A percentile compares a stretch with the other conserved stretches of the same genome.
phyloP scores from a whole-genome alignment of 2,888 invertebrate species.

The Drosophila nigricruria region DNA sequence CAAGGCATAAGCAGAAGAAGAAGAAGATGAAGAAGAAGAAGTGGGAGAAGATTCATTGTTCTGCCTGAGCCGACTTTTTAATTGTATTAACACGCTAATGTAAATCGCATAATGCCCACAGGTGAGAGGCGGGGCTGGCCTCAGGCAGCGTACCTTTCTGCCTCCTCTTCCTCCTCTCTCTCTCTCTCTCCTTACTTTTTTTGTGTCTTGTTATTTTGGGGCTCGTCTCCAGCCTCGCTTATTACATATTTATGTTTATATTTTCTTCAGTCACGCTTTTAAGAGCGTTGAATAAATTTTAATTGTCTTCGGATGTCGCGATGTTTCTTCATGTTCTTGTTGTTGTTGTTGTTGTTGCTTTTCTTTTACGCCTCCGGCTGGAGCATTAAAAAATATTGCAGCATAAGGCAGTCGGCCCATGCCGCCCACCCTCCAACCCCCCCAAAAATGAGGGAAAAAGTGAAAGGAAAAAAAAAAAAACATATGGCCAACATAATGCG shows the following conservation, averaged over 20 bases:
- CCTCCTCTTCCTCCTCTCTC: not conserved
- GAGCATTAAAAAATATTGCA: conserved; percentile 72
- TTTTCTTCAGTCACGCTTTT: conserved; percentile 53
- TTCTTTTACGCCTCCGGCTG: conserved; percentile 55
- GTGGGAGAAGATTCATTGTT: conserved; percentile 58
- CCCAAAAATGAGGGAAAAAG: conserved; percentile 6
- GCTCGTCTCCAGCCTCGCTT: conserved; percentile 54
- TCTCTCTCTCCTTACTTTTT: no score
- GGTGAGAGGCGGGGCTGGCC: no score
- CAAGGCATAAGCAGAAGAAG: not conserved
- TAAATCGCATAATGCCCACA: conserved; percentile 71
- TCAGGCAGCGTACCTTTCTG: conserved; percentile 1
- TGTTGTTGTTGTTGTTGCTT: conserved; percentile 14
- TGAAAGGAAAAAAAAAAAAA: conserved; percentile 13
- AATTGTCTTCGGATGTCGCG: conserved; percentile 77
- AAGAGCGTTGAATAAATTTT: conserved; percentile 77
- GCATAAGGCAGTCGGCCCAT: conserved; percentile 34
- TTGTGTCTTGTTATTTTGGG: not conserved
- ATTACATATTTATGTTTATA: conserved; percentile 75
- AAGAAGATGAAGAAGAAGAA: no score
- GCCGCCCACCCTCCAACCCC: not conserved
- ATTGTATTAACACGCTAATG: conserved; percentile 80
- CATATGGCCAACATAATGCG: conserved; percentile 63
- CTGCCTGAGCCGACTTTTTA: conserved; percentile 71
- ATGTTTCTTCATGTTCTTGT: conserved; percentile 44